Base-by-base conservation (phyloP, 2,113 vertebrate genomes). In the Cyanoliseus patagonus region DNA sequence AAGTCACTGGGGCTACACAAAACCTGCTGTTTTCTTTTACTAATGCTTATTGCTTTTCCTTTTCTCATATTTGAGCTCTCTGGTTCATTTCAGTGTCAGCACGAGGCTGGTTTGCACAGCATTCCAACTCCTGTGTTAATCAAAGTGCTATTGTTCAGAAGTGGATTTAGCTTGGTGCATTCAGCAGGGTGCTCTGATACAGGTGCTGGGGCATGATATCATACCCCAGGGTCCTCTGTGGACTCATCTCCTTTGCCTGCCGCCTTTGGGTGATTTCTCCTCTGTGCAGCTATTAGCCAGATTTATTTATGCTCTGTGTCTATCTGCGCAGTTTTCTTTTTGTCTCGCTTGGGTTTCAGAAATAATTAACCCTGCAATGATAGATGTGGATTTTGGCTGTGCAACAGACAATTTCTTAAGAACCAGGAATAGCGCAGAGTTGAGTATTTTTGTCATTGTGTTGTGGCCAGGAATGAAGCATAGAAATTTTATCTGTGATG, bases 321-420 rank as follows among this genome's bases (percentile, higher is more conserved):
- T 28, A 1, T 39, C 46, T 9, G 17, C 22, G 46, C 20, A 13
- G 27, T 15, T 78, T 41, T n/a, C 55, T 79, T 47, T 46, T 33
- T 3, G 4, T 55, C 47, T 88, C 14, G 0, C 51, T 61, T 4
- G 66, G 10, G 30, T 72, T 78, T 78, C 92, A 86, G 55, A 68
- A 95, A 55, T 80, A 66, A 51, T 94, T 83, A 86, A 69, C 64
- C 42, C 62, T 79, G 31, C 7, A 81, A 94, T 63, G 28, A 37
- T 28, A 69, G 31, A 46, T 11, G 17, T 49, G 42, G 42, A 17
- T 31, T 46, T 88, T 30, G n/a, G 31, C 47, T 10, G 1, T 22
- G 30, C 25, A 72, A 55, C 23, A 57, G 27, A 7, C 12, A 5
- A 76, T 86, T 92, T 75, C 70, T 74, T 52, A 22, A 62, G 74